These are phyloP conservation scores for Semnornis frantzii DNA, from an alignment of 2,113 vertebrate genomes.

Conservation along the genomic window DNA sequence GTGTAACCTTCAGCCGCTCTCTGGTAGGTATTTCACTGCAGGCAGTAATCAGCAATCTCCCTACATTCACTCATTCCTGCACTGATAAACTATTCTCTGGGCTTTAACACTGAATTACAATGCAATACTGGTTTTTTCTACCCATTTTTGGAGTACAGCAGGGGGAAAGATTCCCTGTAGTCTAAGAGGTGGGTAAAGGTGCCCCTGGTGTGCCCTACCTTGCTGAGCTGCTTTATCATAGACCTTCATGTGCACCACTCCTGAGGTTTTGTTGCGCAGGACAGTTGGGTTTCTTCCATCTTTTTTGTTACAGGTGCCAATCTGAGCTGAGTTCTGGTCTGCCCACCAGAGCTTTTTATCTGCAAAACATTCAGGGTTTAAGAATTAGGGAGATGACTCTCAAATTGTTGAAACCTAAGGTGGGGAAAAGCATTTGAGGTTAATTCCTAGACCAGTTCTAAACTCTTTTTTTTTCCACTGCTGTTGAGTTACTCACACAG, in stretches of 20 bases:
- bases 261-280: slow-evolving; percentile 93
- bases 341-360: slow-evolving; percentile 98
- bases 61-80: not conserved
- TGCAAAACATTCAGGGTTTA: slow-evolving; percentile 63
- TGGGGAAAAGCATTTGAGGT: not conserved
- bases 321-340: slow-evolving; percentile 90
- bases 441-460: not conserved
- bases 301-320: slow-evolving; percentile 92
- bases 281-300: slow-evolving; percentile 87
- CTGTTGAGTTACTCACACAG: no score
- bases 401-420: not conserved
- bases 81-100: not conserved
- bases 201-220: slow-evolving; percentile 75
- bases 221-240: slow-evolving; percentile 93
- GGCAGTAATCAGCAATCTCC: not conserved
- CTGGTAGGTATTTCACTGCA: no score
- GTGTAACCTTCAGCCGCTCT: not conserved
- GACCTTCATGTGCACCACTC: slow-evolving; percentile 96
- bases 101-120: not conserved
- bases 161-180: not conserved
- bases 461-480: no score
- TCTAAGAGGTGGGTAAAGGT: not conserved
- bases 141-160: not conserved
- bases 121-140: not conserved
- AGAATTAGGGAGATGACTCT: not conserved